These are phyloP conservation scores for Pocillopora grandis DNA, from an alignment of 92 coral and sea anemone genomes.

Conservation along the genomic window DNA sequence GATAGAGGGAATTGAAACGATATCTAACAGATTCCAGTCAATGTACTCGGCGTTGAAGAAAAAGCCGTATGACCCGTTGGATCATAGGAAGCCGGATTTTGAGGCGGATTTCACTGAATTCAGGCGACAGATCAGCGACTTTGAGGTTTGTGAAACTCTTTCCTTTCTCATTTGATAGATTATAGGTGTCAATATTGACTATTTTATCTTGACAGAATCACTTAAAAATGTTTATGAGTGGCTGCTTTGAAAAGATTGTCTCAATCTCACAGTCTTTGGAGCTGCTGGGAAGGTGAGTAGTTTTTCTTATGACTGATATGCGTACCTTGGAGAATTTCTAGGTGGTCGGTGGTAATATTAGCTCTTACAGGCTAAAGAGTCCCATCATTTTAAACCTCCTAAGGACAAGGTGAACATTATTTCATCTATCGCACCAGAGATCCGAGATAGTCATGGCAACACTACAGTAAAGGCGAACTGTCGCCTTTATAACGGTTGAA, in stretches of 20 bases:
- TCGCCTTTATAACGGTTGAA: too few relatives aligned
- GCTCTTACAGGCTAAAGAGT: too few relatives aligned
- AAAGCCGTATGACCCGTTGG: slow-evolving; percentile 88
- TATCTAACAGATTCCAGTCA: slow-evolving; percentile 78
- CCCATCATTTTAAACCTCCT: too few relatives aligned
- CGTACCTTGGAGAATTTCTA: too few relatives aligned
- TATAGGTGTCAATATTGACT: too few relatives aligned
- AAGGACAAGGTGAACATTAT: too few relatives aligned
- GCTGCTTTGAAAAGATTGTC: slow-evolving; percentile 69
- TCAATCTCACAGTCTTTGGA: slow-evolving; percentile 77
- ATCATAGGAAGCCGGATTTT: slow-evolving; percentile 83
- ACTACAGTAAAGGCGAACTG: too few relatives aligned
- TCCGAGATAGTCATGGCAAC: too few relatives aligned
- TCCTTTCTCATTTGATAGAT: not conserved
- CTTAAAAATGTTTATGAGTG: slow-evolving; percentile 73
- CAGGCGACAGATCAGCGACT: slow-evolving; percentile 66
- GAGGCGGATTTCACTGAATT: slow-evolving; percentile 76
- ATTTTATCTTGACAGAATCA: slow-evolving; percentile 40
- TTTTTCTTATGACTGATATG: too few relatives aligned
- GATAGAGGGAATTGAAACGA: slow-evolving; percentile 85
- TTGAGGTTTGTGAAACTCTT: slow-evolving; percentile 59
- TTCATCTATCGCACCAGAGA: too few relatives aligned
- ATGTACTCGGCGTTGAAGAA: slow-evolving; percentile 75
- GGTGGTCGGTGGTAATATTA: too few relatives aligned
- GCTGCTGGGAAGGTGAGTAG: slow-evolving; percentile 64